Evolutionary conservation across 2,888 invertebrate genomes (phyloP), one percentile per base, ranked within the genome.

Genomic region (Agrochola litura): DNA sequence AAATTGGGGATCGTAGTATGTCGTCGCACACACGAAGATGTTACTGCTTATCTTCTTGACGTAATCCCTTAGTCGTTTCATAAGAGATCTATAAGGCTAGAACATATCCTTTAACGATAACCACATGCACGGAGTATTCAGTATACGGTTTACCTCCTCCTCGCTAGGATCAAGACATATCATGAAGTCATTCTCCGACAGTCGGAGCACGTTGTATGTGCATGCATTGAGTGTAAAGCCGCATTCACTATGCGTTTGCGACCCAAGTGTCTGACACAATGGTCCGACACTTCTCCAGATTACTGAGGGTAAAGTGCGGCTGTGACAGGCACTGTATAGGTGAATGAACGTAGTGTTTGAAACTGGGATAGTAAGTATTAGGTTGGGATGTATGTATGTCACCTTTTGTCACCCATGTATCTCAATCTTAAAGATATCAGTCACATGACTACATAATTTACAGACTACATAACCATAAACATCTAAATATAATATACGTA

Each of bases 201-300:
- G 52, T 56, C 4, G n/a, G 10, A 60, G 8, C 60, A 49, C 43
- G 9, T 43, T 37, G 46, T 46, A 22, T n/a, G 58, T 14, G 14
- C 63, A 19, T n/a, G 46, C 46, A 30, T 61, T 78, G 16, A 30
- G 30, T 5, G 56, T 58, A 75, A 70, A 84, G 68, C 76, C 25
- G 30, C 64, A 67, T 73, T 76, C 67, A 71, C 71, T 41, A n/a
- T 61, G 56, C 64, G 67, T 67, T 72, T 67, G 46, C 16, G 41
- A 61, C 41, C 61, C 49, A 52, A 75, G 74, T 70, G 49, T 30
- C 25, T 12, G 61, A 49, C 54, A 46, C 49, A n/a, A 64, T 43
- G 46, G 41, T 52, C 25, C 14, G 58, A 72, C 68, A 75, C 73
- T 70, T 65, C 52, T 63, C 41, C 3, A 58, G 84, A 74, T 76